Conservation (phyloP, 2,113 vertebrate genomes). For the Hoplias malabaricus region DNA sequence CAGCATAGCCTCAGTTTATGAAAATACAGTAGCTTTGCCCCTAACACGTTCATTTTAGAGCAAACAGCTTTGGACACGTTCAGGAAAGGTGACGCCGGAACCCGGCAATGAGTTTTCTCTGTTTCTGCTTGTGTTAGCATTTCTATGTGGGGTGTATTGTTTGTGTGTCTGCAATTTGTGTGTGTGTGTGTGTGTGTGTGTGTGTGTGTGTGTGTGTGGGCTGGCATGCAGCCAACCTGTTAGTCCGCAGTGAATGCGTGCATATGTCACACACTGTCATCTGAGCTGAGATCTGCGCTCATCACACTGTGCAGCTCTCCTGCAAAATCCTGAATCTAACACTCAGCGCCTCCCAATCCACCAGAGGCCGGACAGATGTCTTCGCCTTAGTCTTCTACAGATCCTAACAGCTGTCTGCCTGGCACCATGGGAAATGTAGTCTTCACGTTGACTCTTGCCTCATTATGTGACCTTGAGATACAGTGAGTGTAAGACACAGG, state of each 20-base stretch:
- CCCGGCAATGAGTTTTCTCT: background rate
- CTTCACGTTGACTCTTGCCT: background rate
- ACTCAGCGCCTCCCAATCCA: background rate
- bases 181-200: constrained; percentile 4
- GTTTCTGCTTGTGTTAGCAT: background rate
- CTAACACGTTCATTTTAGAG: background rate
- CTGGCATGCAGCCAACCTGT: constrained; percentile 1
- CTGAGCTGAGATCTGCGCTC: background rate
- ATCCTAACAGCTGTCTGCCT: background rate
- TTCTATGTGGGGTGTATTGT: background rate
- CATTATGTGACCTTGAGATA: constrained; percentile 21
- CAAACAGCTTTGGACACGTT: background rate
- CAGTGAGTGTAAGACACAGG: background rate
- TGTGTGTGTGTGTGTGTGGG: background rate
- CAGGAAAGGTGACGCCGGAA: background rate
- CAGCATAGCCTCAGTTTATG: background rate
- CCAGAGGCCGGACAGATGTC: constrained; percentile 8
- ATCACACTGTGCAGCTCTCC: background rate
- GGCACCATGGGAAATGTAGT: constrained; percentile 14
- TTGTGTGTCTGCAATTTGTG: background rate
- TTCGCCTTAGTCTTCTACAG: background rate
- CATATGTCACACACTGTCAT: constrained; percentile 14
- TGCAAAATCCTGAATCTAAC: background rate
- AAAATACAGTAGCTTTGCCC: background rate
- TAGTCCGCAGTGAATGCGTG: background rate